phyloP scores from a whole-genome alignment of 2,113 vertebrate genomes.

The Eulacestoma nigropectus region DNA sequence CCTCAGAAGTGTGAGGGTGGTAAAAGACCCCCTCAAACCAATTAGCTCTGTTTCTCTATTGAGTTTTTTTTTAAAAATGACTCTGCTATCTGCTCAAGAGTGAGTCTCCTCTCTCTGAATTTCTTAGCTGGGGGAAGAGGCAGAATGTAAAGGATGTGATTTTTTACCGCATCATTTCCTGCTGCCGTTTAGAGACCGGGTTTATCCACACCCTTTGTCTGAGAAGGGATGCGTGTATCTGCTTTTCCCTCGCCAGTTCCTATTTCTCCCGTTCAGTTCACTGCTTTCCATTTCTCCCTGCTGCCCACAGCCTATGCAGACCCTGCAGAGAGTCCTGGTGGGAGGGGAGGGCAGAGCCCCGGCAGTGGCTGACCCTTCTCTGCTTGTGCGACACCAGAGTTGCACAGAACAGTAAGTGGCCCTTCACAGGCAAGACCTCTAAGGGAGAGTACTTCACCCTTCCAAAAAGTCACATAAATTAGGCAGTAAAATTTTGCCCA shows the following conservation, averaged over 20 bases:
- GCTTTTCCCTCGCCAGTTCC: neutral
- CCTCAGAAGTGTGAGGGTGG: neutral
- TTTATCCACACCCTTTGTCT: neutral
- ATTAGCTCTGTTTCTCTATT: neutral
- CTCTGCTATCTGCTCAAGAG: neutral
- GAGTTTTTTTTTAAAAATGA: neutral
- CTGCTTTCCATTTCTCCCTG: neutral
- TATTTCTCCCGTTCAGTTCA: conserved; percentile 19
- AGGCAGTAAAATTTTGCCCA: neutral
- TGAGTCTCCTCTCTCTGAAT: neutral
- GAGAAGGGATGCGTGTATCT: neutral
- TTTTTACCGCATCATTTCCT: neutral
- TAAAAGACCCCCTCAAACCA: neutral
- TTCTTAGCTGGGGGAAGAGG: neutral
- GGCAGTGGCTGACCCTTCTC: neutral
- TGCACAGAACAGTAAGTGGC: neutral
- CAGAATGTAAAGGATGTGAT: neutral
- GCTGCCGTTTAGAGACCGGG: neutral
- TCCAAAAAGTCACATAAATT: neutral
- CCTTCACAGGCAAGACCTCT: neutral
- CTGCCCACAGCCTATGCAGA: neutral
- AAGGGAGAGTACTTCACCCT: neutral
- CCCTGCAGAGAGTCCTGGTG: neutral
- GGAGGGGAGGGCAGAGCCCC: neutral
- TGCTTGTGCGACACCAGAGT: neutral